phyloP scores from a whole-genome alignment of 2,113 vertebrate species.

The Origma solitaria region DNA sequence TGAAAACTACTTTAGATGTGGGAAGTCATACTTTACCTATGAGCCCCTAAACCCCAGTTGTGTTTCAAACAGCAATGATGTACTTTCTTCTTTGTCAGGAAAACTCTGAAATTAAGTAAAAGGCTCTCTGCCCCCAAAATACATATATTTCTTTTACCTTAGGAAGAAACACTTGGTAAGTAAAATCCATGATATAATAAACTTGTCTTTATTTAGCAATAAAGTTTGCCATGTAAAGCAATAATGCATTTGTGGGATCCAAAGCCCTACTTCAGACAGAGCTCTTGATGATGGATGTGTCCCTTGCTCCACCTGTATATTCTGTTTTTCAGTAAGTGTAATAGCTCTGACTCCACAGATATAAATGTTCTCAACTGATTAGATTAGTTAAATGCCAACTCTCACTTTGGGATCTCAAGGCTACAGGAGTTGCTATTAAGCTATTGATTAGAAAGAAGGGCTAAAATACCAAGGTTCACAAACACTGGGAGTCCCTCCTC shows the following conservation, averaged over 20 bases:
- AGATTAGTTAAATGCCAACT: constrained; percentile 42
- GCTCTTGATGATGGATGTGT: neutral
- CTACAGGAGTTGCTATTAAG: constrained; percentile 16
- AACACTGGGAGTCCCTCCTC: neutral
- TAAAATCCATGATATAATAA: neutral
- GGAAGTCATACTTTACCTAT: neutral
- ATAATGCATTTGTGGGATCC: neutral
- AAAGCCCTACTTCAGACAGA: neutral
- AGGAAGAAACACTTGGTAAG: neutral
- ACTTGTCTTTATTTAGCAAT: neutral
- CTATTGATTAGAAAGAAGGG: constrained; percentile 25
- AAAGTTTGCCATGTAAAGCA: neutral
- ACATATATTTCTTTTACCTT: neutral
- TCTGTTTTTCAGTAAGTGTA: neutral
- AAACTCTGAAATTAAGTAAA: neutral
- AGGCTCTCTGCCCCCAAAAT: fast-evolving
- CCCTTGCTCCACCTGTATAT: neutral
- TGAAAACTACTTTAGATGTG: neutral
- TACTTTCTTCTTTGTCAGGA: neutral
- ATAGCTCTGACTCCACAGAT: neutral
- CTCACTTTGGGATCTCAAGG: constrained; percentile 14
- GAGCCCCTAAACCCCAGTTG: neutral
- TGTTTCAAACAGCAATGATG: neutral
- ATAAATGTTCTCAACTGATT: constrained; percentile 25
- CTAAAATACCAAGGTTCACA: constrained; percentile 43